Evolutionary conservation across 2,797 vertebrate genomes (phyloP).

Genomic region (Thamnophis elegans): DNA sequence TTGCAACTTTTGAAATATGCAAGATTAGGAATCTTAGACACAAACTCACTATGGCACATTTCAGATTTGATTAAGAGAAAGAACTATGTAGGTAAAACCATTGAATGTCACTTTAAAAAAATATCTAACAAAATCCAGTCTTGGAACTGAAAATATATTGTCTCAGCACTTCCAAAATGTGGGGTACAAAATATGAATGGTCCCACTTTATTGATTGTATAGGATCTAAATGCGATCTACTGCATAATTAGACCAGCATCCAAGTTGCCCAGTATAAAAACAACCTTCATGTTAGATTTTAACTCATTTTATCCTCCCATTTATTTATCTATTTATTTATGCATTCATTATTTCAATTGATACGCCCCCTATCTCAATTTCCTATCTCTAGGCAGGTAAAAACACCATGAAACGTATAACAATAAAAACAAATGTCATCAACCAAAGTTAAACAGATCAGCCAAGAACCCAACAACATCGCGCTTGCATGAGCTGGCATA

Average conservation of each 20-base stretch:
- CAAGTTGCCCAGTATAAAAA: slow-evolving; percentile 5
- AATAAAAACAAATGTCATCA: not conserved
- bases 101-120: not conserved
- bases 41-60: not conserved
- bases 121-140: not conserved
- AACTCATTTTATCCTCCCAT: not conserved
- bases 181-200: not conserved
- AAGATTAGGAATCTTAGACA: not conserved
- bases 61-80: not conserved
- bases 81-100: not conserved
- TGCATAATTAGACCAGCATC: not conserved
- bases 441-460: not conserved
- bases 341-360: not conserved
- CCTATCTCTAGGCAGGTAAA: not conserved
- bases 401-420: not conserved
- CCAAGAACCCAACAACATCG: not conserved
- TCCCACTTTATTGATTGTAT: not conserved
- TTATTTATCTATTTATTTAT: not conserved
- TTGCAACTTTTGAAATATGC: not conserved
- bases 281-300: slow-evolving; percentile 1
- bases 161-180: not conserved
- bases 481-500: not conserved
- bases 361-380: not conserved
- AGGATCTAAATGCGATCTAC: slow-evolving; percentile 3
- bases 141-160: not conserved